Base-by-base conservation (phyloP, 2,113 vertebrate genomes). In the Festucalex cinctus region DNA sequence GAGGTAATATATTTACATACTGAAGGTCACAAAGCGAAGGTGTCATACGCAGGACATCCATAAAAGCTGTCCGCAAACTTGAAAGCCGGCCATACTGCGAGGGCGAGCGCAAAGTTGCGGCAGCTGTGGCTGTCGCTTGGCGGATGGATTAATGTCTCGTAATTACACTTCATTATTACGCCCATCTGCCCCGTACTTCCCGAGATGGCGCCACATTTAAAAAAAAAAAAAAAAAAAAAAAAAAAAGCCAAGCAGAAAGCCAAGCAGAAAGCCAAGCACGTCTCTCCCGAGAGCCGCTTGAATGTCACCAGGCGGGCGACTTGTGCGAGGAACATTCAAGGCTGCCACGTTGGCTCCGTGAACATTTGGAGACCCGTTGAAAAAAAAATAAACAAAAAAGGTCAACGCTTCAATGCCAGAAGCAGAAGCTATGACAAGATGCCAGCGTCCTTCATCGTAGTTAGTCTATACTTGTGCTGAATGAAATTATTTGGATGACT, bases 161-260 rank as follows among this genome's bases (percentile, higher is more conserved):
- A 85, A 86, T 88, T 82, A 83, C 71, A 70, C 70, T 82, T 85
- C 85, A 88, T 89, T 84, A 88, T 86, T 73, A 82, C 72, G 75
- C 82, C 84, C 88, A 89, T 83, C 86, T 89, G 86, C 54, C 54
- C 80, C 70, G 74, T 65, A 71, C 75, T 70, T 76, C 69, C 65
- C 53, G 69, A 80, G 76, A 82, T 71, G 51, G 63, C 5, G 81
- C 73, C 84, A 84, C 76, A 69, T 82, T 88, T 84, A 80, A 74
- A 77, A 85, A 57, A 35, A 46, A 9, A 57, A 57, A 32, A 14
- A 35, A 57, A 57, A 32, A 28, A 58, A 36, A 7, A 56, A 24
- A 16, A 17, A 60, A 22, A 19, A 58, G 36, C n/a, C n/a, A n/a
- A n/a, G n/a, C n/a, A n/a, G 28, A 61, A 75, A 1, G 68, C 61